phyloP scores from a whole-genome alignment of 2,113 vertebrate genomes.

The Sminthopsis crassicaudata region DNA sequence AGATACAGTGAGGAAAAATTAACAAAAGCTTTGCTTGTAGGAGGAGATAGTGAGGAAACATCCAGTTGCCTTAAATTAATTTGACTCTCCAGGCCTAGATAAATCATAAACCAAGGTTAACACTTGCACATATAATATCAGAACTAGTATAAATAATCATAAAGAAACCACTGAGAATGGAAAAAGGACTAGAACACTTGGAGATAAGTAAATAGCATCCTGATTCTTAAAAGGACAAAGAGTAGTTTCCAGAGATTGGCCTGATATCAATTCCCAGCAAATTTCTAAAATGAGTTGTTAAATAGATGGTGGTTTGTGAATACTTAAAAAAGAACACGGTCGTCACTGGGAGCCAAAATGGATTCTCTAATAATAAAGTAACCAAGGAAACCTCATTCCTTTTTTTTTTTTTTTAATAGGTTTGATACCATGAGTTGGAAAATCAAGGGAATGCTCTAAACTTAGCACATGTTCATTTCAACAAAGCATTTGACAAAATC shows the following conservation, averaged over 20 bases:
- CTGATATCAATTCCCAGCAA: neutral
- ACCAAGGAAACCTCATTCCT: neutral
- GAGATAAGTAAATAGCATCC: neutral
- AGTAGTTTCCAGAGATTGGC: neutral
- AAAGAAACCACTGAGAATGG: neutral
- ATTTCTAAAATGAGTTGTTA: neutral
- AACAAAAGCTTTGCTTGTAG: constrained; percentile 29
- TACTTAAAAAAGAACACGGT: constrained; percentile 31
- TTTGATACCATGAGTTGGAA: constrained; percentile 21
- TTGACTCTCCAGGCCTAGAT: constrained; percentile 10
- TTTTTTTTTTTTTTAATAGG: constrained; percentile 6
- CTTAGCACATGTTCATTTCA: neutral
- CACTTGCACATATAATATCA: constrained; percentile 41
- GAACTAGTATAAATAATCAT: neutral
- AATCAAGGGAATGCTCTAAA: neutral
- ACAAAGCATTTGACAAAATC: neutral
- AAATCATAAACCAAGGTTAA: constrained; percentile 22
- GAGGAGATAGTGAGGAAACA: neutral
- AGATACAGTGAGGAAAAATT: constrained; percentile 32
- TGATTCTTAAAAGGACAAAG: neutral
- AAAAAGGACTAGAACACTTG: constrained; percentile 12
- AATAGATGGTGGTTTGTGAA: neutral
- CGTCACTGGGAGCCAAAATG: constrained; percentile 35
- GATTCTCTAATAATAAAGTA: constrained; percentile 43
- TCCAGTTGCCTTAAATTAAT: constrained; percentile 24